phyloP scores from a whole-genome alignment of 2,113 vertebrate species.

The Zosterops japonicus region DNA sequence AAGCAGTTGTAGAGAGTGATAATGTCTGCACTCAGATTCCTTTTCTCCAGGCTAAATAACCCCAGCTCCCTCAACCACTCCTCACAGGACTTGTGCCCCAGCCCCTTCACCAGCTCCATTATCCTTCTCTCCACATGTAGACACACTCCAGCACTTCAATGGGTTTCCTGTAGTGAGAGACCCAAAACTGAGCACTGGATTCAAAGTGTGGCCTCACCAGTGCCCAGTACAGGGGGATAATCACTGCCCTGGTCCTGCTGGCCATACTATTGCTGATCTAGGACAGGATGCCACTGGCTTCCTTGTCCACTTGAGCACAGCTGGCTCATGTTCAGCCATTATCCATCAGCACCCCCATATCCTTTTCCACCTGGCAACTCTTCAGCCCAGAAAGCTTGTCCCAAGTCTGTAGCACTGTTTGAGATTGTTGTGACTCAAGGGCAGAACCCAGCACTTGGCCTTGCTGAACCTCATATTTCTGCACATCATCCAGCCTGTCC shows the following conservation, averaged over 20 bases:
- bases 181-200: neutral
- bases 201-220: neutral
- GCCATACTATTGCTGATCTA: neutral
- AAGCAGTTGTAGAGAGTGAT: no score
- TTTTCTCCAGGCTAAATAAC: neutral
- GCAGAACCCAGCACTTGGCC: neutral
- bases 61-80: neutral
- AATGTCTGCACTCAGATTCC: neutral
- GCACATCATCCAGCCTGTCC: neutral
- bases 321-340: neutral
- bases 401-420: neutral
- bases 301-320: neutral
- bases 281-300: neutral
- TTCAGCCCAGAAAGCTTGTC: neutral
- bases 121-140: neutral
- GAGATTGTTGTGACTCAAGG: neutral
- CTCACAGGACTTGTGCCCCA: neutral
- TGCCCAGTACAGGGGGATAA: accelerated
- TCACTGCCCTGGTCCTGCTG: neutral
- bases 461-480: neutral
- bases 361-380: neutral
- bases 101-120: neutral
- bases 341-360: neutral
- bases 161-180: neutral
- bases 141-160: accelerated